Evolutionary conservation across 1,140 invertebrate species (phyloP), one percentile per base, ranked within the genome.

Genomic region (Saccostrea cuccullata): DNA sequence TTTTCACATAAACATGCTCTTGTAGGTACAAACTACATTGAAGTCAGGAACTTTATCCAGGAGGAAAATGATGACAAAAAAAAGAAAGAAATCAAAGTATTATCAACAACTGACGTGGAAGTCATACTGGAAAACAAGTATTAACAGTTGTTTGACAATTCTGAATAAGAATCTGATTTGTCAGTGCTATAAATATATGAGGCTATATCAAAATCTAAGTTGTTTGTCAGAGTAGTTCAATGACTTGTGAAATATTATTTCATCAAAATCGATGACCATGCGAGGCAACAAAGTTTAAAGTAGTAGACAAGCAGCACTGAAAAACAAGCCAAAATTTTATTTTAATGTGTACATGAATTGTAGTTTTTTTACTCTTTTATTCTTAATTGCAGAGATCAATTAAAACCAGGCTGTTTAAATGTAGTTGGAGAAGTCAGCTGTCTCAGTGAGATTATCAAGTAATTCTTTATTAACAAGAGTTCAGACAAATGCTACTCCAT

Each of bases 381-480:
- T 60, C 3, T 20, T 64, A 64, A 30, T 77, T 26, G 9, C 30
- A 77, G 70, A 26, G 70, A 77, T 36, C 30, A 15, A 36, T 4
- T 77, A 13, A 26, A 77, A 5, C 23, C 70, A 15, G 12, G 30
- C 70, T 15, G 70, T 30, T 15, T 77, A 77, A 77, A 77, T 77
- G 70, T 77, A 11, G 30, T 77, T 77, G 70, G 70, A 77, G 26
- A 77, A 26, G 26, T 30, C 26, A 77, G 70, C 23, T 77, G 70
- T 36, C 2, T 77, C 26, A 40, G 70, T 77, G 70, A 77, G 26
- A 12, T 77, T 13, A 77, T 77, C 12, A 77, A 77, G 70, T 77
- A 77, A 77, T 23, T 77, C 23, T 30, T 15, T 47, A 8, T 6
- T 47, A 47, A 47, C 5, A 47, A 64, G 6, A 0, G 15, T 64